A percentile compares a stretch with the other conserved stretches of the same genome.
These are phyloP conservation scores for Tetheella fluctuosa DNA, from an alignment of 2,888 invertebrate genomes.

Conservation along the genomic window DNA sequence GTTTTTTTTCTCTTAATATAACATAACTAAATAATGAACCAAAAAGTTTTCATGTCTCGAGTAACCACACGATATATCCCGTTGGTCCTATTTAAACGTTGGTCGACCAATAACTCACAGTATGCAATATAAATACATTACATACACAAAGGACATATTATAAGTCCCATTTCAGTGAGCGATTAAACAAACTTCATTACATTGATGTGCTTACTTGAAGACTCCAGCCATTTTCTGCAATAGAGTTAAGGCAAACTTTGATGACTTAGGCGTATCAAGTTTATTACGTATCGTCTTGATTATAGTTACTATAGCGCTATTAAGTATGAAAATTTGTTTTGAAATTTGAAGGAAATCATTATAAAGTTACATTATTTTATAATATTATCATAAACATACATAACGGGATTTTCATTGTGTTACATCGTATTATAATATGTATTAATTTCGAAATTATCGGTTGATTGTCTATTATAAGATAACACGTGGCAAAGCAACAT, in stretches of 20 bases:
- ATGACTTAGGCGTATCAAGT: conserved; percentile 41
- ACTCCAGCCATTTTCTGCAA: conserved; percentile 46
- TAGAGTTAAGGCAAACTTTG: conserved; percentile 45
- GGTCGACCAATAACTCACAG: background rate
- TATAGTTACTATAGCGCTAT: background rate
- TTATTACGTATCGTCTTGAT: conserved; percentile 17
- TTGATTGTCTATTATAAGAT: background rate
- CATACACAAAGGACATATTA: conserved; percentile 9
- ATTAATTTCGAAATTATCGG: background rate
- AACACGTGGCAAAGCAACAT: background rate
- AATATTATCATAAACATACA: too few species aligned
- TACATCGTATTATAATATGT: background rate
- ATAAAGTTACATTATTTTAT: background rate
- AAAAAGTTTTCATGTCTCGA: too few species aligned
- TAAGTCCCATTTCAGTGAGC: conserved; percentile 20
- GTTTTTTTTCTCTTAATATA: too few species aligned
- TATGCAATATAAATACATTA: too few species aligned
- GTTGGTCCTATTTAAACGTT: background rate
- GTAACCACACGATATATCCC: background rate
- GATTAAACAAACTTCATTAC: conserved; percentile 54
- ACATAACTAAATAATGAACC: too few species aligned
- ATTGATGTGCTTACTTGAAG: conserved; percentile 55
- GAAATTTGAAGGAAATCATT: background rate
- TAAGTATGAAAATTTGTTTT: background rate
- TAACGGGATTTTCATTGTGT: too few species aligned